Evolutionary conservation across 2,888 invertebrate genomes (phyloP), one percentile per base, ranked within the genome.

Genomic region (Ceramica pisi): DNA sequence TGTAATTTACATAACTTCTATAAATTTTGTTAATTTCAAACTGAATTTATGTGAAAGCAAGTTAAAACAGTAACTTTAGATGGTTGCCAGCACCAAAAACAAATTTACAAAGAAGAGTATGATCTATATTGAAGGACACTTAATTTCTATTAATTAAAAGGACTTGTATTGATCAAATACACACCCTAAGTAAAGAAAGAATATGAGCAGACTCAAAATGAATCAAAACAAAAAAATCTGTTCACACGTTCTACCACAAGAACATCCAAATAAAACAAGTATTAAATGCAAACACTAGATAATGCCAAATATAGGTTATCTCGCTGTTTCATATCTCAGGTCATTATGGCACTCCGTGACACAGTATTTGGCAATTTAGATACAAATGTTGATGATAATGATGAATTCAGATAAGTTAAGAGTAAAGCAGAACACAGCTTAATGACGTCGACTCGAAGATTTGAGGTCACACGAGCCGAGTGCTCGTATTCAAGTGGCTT

Each of bases 361-460:
- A 89, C 78, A 88, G 82, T 83, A 84, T 85, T 87, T 84, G 83
- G 83, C 84, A 84, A 88, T 90, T 91, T 85, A 90, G 89, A 91
- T 91, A 90, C 81, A 83, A 82, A 86, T 79, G 75, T 10, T 60
- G 72, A 57, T 75, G 85, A 87, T 87, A 84, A 72, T 78, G 71
- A 80, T 80, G 51, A 81, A 80, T 79, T 71, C 64, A 82, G 84
- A 88, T 82, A 80, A 79, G 26, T 71, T 56, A 31, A 23, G 51
- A 55, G 59, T 44, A 56, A 68, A 56, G 35, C 69, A 48, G 62
- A 60, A 26, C 41, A 56, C 23, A 16, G 19, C 48, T 48, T 59
- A 48, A 53, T 26, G 50, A 64, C 46, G 63, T 63, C 5, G 23
- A 19, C 26, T 78, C 10, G 1, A 19, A 44, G 26, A 16, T 53